Base-by-base conservation (phyloP, 2,888 invertebrate species). In the Synanthedon formicaeformis region DNA sequence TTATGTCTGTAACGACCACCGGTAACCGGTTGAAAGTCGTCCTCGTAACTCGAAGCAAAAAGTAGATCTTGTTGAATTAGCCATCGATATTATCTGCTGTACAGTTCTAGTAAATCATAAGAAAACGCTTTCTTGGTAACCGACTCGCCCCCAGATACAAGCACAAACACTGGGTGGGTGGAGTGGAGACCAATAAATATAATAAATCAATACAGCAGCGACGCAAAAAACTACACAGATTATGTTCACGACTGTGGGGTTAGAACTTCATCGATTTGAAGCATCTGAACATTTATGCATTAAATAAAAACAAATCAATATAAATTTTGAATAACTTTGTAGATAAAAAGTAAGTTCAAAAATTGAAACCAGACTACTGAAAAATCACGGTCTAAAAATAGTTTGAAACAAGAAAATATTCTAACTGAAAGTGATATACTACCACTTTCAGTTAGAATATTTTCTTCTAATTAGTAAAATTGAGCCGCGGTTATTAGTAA, bases 101-200 rank as follows among this genome's bases (percentile, higher is more conserved):
- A 55, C 56, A 55, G 54, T 60, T 61, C 57, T 56, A 71, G 71
- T 78, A 77, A 78, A 82, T 80, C 77, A 82, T 79, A 75, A 67
- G 71, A 73, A 50, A 50, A 27, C 40, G 34, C 50, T 54, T 55
- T 54, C 54, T 54, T 51, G 51, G 51, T 53, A 54, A 55, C 53
- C 53, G 53, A 50, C 53, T 55, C 53, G 57, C 56, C 56, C 49
- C 41, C 40, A 56, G 57, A 57, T 52, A 58, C 54, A 41, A 45
- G 45, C 57, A 55, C 55, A 58, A 54, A 57, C 58, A 58, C 51
- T 50, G 51, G 55, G 57, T 57, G 57, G 58, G 58, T 51, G 57
- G 56, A 52, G 58, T 51, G 57, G 56, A 52, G 13, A 45, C 60
- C 65, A 63, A 76, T 77, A 78, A 78, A 78, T 72, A 71, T 69